Base-by-base conservation (phyloP, 2,797 vertebrate species). In the Cyprinodon diabolis region DNA sequence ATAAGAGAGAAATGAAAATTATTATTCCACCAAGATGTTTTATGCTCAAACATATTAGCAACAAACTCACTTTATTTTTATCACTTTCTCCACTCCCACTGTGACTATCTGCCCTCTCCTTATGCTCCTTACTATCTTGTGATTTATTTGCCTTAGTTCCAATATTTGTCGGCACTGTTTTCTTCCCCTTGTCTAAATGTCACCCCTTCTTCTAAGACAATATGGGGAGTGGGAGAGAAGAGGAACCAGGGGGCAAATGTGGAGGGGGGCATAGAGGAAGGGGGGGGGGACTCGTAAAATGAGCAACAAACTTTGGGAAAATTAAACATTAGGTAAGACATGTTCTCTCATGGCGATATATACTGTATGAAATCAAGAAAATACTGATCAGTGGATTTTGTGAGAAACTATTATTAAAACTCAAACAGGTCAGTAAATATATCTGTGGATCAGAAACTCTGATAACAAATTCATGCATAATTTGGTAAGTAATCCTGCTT, bases 251-350 rank as follows among this genome's bases (percentile, higher is more conserved):
- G 93, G 93, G 92, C 83, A 91, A 92, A 84, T 86, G 90, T 63
- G 81, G 87, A 30, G 30, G 30, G 89, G 84, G 84, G 78, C 78
- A 79, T 40, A 45, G 86, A 70, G 79, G 76, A 77, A 76, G 78
- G 79, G 82, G 76, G 80, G 83, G 80, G 79, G 56, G 37, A 88
- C 94, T 95, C 95, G 89, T 96, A 95, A 95, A 95, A 95, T 91
- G 89, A 94, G 92, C 90, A 93, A 95, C 94, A 95, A 96, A 94
- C 93, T 95, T 96, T 95, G 95, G 95, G 95, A 96, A 96, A 95
- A 95, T 95, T 95, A 95, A 95, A 96, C 94, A 96, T 94, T 94
- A 94, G 93, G 90, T 94, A 94, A 94, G 91, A 83, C 80, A 69
- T 81, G 80, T 90, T 92, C 91, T 93, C 91, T 87, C 86, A 86